Evolutionary conservation across 1,140 invertebrate species (phyloP), one percentile per base, ranked within the genome.

Genomic region (Pygmarrhopalites habei): DNA sequence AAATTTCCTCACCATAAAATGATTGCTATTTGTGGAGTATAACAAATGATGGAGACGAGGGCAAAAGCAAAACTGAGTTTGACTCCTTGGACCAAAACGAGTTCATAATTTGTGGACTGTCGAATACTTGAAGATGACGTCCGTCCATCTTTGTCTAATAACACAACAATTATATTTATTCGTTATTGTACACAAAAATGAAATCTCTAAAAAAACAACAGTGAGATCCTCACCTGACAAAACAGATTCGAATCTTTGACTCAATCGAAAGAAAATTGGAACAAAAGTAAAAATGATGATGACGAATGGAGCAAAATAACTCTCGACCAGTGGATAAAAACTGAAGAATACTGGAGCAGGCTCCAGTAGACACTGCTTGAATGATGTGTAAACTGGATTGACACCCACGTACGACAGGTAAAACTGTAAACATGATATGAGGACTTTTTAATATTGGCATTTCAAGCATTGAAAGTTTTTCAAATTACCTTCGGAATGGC

Each of bases 281-380:
- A 23, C 29, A 29, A 28, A 55, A 10, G 15, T 29, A 10, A 55
- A 28, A 12, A 32, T 10, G 7, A 55, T 21, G 21, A 32, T 26
- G 10, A 55, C 23, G 7, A 55, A 26, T 32, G 51, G 51, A 14
- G 51, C 51, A 21, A 55, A 55, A 26, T 55, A 55, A 55, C 51
- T 55, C 29, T 55, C 51, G 4, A 55, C 25, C 29, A 55, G 25
- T 5, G 51, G 51, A 19, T 55, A 55, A 28, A 55, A 12, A 5
- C 23, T 7, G 51, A 55, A 55, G 21, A 55, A 55, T 15, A 29
- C 14, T 4, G 23, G 51, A 28, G 51, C 51, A 3, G 5, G 4
- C 21, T 32, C 23, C 7, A 29, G 7, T 10, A 55, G 29, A 32
- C 51, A 55, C 29, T 55, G 51, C 25, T 17, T 28, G 21, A 55